These are phyloP conservation scores for Numenius arquata DNA, from an alignment of 2,113 vertebrate species.

Conservation along the genomic window DNA sequence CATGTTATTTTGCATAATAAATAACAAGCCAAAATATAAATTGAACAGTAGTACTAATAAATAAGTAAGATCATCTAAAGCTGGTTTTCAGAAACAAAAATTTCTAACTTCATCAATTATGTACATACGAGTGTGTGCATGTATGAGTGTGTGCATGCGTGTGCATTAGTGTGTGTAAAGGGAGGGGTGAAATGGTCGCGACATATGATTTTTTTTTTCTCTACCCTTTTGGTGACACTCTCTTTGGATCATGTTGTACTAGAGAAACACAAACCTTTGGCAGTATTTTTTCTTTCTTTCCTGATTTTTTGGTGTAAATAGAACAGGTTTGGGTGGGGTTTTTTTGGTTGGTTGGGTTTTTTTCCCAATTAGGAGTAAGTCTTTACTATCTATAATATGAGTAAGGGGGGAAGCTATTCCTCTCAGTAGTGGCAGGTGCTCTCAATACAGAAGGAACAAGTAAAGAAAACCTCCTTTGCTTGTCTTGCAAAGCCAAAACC, in stretches of 20 bases:
- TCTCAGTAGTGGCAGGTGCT: background rate
- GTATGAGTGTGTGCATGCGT: fast-evolving
- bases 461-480: background rate
- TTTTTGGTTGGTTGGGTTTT: background rate
- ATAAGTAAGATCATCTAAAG: constrained; percentile 56
- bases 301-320: background rate
- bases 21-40: constrained; percentile 60
- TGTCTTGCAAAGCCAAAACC: background rate
- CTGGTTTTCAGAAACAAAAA: constrained; percentile 7
- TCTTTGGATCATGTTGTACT: background rate
- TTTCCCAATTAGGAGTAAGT: background rate
- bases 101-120: background rate
- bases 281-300: background rate
- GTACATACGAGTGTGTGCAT: background rate
- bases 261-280: background rate
- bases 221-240: background rate
- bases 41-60: constrained; percentile 35
- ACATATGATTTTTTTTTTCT: background rate
- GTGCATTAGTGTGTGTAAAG: background rate
- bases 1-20: constrained; percentile 55
- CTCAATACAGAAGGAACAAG: background rate
- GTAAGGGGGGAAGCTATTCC: background rate
- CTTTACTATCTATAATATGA: background rate
- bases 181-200: background rate
- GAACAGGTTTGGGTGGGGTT: too few relatives aligned